Base-by-base conservation (phyloP, 1,140 invertebrate species). In the Rhyzopertha dominica region DNA sequence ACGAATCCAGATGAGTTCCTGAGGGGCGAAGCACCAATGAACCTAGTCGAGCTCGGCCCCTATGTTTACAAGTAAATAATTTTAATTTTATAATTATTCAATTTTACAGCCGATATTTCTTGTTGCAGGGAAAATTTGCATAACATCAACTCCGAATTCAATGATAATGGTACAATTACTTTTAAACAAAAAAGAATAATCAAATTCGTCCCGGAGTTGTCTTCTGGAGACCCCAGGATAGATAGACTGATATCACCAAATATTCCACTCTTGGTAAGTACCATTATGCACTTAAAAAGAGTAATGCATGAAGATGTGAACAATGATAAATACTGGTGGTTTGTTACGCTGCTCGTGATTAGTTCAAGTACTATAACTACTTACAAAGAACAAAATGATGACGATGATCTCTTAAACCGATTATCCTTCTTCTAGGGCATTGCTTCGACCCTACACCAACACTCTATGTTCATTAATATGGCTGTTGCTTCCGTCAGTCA, bases 11-110 rank as follows among this genome's bases (percentile, higher is more conserved):
- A 79, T 0, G 77, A 77, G 31, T 90, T 92, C 65, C 56, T 82
- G 3, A 68, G 65, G 1, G 79, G 82, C 12, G 70, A 77, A 13
- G 83, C 83, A 30, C 86, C 84, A 54, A 65, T 93, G 1, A 77
- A 72, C 42, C 44, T 95, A 1, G 45, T 78, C 48, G 83, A 95
- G 75, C 65, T 86, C 14, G 91, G 91, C 0, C 91, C 91, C 0
- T 95, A 91, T 62, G 81, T 83, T 10, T 95, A 91, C 68, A 79
- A 81, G 87, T 90, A 69, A 76, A 75, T 67, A 26, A 48, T 30
- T 34, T 22, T 36, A 37, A 12, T 56, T 23, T 44, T 13, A 9
- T 13, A 36, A 31, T 5, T 26, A n/a, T 29, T 47, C 17, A 49
- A 17, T 34, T 58, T 35, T 23, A 44, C 14, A 35, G 13, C 19